Evolutionary conservation across 2,888 invertebrate genomes (phyloP), one percentile per base, ranked within the genome.

Genomic region (Sphaeridia pumilis): DNA sequence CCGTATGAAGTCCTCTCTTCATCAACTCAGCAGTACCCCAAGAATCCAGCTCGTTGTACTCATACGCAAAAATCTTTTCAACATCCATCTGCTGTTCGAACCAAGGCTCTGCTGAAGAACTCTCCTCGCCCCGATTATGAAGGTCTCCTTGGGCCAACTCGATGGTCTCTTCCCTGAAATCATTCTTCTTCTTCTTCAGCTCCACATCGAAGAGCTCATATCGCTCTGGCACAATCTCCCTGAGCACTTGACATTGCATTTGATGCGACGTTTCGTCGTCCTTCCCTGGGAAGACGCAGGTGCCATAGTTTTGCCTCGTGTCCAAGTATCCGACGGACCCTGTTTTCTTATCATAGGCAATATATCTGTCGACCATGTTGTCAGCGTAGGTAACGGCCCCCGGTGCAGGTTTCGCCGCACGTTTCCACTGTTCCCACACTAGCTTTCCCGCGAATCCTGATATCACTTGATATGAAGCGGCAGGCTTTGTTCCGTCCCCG

Each of bases 1-100:
- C 75, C 26, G 82, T 81, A 48, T 79, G 79, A 46, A 84, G 71
- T 4, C 83, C 84, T 54, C 79, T 82, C 42, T 82, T 78, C 70
- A 81, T 81, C 57, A 78, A 85, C 68, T 76, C 82, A 4, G 78
- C 81, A 65, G 83, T 83, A 17, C 87, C 87, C 87, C 87, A 88
- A 67, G 82, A 82, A 56, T 83, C 74, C 20, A 77, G 76, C 65
- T 83, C 80, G 59, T 78, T 78, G 7, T 47, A 21, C 25, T 77
- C 76, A 68, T 84, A 88, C 58, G 77, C 77, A 58, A 87, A 78
- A 49, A 83, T 84, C 28, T 84, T 79, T 57, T 82, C 84, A 42
- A 84, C 80, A 10, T 77, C 20, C 17, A 14, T 17, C 17, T 38
- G 12, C 17, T 38, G 17, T n/a, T 38, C 12, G 5, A 21, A 21